Evolutionary conservation across 2,888 invertebrate species (phyloP).

Genomic region (Sthenelais limicola): DNA sequence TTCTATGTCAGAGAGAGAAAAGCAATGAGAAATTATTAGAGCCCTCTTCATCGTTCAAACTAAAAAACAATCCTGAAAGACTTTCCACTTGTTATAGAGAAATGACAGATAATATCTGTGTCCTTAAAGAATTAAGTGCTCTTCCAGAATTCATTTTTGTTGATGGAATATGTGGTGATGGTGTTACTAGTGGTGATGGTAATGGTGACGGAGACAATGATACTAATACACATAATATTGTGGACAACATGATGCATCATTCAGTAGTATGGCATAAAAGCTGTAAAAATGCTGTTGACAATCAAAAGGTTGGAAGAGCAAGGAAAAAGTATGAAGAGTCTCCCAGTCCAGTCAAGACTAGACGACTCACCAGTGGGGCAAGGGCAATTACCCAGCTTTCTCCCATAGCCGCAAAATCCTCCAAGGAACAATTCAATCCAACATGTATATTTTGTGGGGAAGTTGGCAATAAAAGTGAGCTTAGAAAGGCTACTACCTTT

Average conservation of each 20-base stretch:
- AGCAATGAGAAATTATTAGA: constrained; percentile 1
- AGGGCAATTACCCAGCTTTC: no score
- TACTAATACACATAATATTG: neutral
- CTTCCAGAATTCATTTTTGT: neutral
- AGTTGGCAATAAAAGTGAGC: constrained; percentile 4
- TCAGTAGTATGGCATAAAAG: constrained; percentile 16
- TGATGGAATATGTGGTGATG: no score
- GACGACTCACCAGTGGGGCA: neutral
- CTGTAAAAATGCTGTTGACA: neutral
- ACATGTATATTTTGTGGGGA: neutral
- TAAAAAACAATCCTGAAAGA: neutral
- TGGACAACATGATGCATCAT: neutral
- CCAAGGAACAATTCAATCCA: no score
- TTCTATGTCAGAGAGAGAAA: neutral
- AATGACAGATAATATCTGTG: neutral
- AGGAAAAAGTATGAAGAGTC: constrained; percentile 2
- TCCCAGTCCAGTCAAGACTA: neutral
- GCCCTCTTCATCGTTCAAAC: neutral
- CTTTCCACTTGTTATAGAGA: neutral
- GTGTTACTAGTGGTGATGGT: neutral
- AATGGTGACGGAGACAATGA: no score
- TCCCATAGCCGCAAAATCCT: no score
- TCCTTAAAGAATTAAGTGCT: neutral
- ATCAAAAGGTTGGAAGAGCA: constrained; percentile 1
- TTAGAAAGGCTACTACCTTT: constrained; percentile 7